Conservation (phyloP, 35 echinoderm and acorn worm genomes). For the Strongylocentrotus purpuratus region DNA sequence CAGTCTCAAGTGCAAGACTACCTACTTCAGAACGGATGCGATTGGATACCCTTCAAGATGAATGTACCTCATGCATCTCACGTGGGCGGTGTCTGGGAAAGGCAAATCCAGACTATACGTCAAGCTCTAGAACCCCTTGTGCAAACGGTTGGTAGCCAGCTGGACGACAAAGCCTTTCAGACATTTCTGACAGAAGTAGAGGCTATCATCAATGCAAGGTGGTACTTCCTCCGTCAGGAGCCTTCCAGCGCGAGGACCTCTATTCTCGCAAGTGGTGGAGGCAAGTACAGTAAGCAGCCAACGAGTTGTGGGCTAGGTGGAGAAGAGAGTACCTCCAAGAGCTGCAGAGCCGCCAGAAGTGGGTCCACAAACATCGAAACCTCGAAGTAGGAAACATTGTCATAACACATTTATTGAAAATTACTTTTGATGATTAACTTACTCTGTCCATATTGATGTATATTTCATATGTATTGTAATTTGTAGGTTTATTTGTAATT, state of each 20-base stretch:
- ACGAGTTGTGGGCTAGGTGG: slow-evolving; percentile 82
- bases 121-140: slow-evolving; percentile 56
- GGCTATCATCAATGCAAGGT: slow-evolving; percentile 74
- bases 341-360: slow-evolving; percentile 73
- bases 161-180: slow-evolving; percentile 66
- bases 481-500: too few relatives aligned
- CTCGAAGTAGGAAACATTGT: slow-evolving; percentile 60
- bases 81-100: slow-evolving; percentile 68
- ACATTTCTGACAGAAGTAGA: slow-evolving; percentile 81
- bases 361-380: slow-evolving; percentile 58
- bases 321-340: slow-evolving; percentile 63
- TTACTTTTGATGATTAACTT: too few relatives aligned
- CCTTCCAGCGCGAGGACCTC: slow-evolving; percentile 38
- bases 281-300: slow-evolving; percentile 69
- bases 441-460: too few relatives aligned
- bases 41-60: slow-evolving; percentile 64
- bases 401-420: not conserved
- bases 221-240: slow-evolving; percentile 66
- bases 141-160: slow-evolving; percentile 45
- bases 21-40: slow-evolving; percentile 45
- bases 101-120: slow-evolving; percentile 57
- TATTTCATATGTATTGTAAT: too few relatives aligned
- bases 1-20: slow-evolving; percentile 36
- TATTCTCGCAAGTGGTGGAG: slow-evolving; percentile 72
- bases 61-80: slow-evolving; percentile 64